Evolutionary conservation across 2,113 vertebrate genomes (phyloP).

Genomic region (Nesogale talazaci): DNA sequence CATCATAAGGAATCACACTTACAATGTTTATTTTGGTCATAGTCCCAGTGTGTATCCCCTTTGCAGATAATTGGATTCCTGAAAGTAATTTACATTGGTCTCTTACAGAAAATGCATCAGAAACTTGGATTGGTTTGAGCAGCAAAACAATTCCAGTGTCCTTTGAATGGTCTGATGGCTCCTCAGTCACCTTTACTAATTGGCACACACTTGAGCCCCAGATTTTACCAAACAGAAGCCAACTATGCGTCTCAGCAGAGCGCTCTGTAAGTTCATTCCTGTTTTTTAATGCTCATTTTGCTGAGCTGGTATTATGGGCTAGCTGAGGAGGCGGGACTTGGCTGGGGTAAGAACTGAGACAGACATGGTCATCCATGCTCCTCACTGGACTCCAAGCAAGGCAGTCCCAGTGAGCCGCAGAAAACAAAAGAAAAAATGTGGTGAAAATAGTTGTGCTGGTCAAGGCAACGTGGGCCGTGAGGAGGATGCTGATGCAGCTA

Average conservation of each 20-base stretch:
- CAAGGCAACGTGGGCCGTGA: neutral
- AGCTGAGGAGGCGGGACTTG: too few species aligned
- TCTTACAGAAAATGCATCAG: conserved; percentile 87
- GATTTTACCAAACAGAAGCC: conserved; percentile 80
- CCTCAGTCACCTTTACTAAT: conserved; percentile 89
- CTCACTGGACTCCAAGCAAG: neutral
- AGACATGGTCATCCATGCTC: neutral
- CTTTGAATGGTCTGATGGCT: conserved; percentile 93
- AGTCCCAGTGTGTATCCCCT: neutral
- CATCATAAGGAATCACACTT: conserved; percentile 3
- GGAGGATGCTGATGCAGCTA: too few species aligned
- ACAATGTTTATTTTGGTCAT: conserved; percentile 18
- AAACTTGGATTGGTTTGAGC: conserved; percentile 94
- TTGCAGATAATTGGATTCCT: conserved; percentile 25
- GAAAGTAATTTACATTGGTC: conserved; percentile 55
- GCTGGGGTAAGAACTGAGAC: neutral
- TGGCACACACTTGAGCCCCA: conserved; percentile 92
- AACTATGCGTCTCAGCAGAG: conserved; percentile 90
- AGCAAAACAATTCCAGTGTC: conserved; percentile 82
- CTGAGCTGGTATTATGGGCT: neutral
- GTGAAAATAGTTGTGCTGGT: neutral
- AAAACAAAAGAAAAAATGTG: too few species aligned
- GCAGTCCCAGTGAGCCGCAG: neutral
- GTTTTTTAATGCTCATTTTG: conserved; percentile 33
- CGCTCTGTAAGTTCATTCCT: conserved; percentile 86